These are phyloP conservation scores for Labeo catla DNA, from an alignment of 2,113 vertebrate genomes.

Conservation along the genomic window DNA sequence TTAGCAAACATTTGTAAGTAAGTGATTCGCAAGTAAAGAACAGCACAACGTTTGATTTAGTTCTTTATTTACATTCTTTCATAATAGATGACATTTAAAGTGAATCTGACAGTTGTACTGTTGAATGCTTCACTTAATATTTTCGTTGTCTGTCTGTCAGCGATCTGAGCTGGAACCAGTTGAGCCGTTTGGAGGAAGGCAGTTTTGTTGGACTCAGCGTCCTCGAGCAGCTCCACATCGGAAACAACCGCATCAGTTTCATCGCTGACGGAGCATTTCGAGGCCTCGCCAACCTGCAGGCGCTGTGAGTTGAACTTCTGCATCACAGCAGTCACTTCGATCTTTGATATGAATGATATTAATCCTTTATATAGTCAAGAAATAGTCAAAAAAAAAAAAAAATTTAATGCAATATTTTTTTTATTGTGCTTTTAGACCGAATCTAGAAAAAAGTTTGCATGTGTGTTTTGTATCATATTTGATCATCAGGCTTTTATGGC, in stretches of 20 bases:
- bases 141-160: constrained; percentile 69
- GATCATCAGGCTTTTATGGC: no score
- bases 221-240: constrained; percentile 85
- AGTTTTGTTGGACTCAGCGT: constrained; percentile 89
- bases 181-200: constrained; percentile 90
- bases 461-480: no score
- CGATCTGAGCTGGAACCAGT: constrained; percentile 89
- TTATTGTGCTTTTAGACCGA: no score
- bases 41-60: no score
- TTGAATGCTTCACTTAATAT: not conserved
- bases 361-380: no score
- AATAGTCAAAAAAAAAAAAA: no score
- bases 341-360: not conserved
- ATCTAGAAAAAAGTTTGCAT: no score
- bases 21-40: not conserved
- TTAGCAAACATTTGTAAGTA: not conserved
- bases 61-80: no score
- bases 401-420: no score
- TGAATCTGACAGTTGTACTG: not conserved
- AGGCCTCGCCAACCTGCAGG: constrained; percentile 88
- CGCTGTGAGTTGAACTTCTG: constrained; percentile 49
- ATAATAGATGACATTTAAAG: not conserved
- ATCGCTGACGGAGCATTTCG: constrained; percentile 95
- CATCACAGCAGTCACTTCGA: not conserved
- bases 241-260: constrained; percentile 92